Base-by-base conservation (phyloP, 1,140 invertebrate species). In the Drosophila quadrilineata region DNA sequence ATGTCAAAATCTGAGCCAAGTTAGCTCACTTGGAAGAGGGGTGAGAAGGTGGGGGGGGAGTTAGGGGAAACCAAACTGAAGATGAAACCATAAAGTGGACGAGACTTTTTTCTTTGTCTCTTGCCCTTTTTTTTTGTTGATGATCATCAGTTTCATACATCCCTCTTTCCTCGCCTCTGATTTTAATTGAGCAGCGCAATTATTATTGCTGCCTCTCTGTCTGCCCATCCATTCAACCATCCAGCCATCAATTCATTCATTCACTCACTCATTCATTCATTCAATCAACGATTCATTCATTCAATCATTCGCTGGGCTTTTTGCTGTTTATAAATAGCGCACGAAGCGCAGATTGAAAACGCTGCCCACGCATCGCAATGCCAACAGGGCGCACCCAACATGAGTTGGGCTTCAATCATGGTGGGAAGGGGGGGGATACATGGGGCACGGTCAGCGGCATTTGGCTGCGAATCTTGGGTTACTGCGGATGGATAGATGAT, bases 101-200 rank as follows among this genome's bases (percentile, higher is more conserved):
- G 8, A 12, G 9, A 33, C 31, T 36, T n/a, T 9, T n/a, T 26
- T 50, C 24, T 0, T 9, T 2, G 6, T 35, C 29, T 16, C 33
- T 31, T 12, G 1, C 19, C 21, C 2, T 10, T 26, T 17, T 28
- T 12, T 35, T 14, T 46, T 24, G 53, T 57, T 24, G 57, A 50
- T 54, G n/a, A n/a, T n/a, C n/a, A n/a, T 41, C 14, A 46, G 41
- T 54, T 36, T 50, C 21, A 14, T 29, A 50, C 6, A 6, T 36
- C 21, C 35, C 22, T 21, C 31, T 45, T 54, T 21, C 24, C 54
- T 14, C 43, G 60, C 63, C 46, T 67, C 53, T 17, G 12, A 33
- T 82, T 82, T 84, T 84, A 84, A 84, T 84, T 84, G 77, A 84
- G 77, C 70, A 68, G 75, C 82, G 77, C 77, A 84, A 84, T 84